A percentile compares a stretch with the other conserved stretches of the same genome.
phyloP scores from a whole-genome alignment of 1,140 invertebrate species.

The Triops cancriformis region DNA sequence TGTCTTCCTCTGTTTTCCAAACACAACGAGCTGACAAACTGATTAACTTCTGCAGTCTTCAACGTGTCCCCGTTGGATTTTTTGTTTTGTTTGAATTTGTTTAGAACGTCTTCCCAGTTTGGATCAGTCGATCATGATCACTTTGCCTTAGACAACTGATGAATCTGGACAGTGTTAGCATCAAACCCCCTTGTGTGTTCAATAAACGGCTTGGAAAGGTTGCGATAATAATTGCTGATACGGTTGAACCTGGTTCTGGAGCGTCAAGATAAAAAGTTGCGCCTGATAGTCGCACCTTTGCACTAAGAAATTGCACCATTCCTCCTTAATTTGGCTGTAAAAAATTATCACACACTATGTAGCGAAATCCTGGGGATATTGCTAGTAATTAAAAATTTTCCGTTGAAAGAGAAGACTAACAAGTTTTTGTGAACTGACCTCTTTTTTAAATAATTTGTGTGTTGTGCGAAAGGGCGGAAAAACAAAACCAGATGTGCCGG shows the following conservation, averaged over 20 bases:
- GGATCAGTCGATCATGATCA: background rate
- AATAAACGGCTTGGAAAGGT: background rate
- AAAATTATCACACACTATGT: too few species aligned
- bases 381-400: too few species aligned
- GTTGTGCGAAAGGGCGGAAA: background rate
- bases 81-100: too few species aligned
- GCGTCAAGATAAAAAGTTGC: background rate
- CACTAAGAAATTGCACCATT: background rate
- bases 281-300: background rate
- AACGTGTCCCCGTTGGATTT: background rate
- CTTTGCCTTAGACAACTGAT: background rate
- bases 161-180: background rate
- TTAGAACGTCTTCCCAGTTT: background rate
- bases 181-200: background rate
- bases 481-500: background rate
- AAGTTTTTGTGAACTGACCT: too few species aligned
- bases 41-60: background rate
- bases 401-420: too few species aligned
- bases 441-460: too few species aligned
- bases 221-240: slow-evolving; percentile 12
- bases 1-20: background rate
- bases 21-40: background rate
- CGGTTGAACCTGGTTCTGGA: background rate
- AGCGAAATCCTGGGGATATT: too few species aligned
- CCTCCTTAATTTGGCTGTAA: too few species aligned